Percentiles rank a stretch among this genome's conserved stretches.
These are phyloP conservation scores for Garrulus glandarius DNA, from an alignment of 2,797 vertebrate genomes.

Conservation along the genomic window DNA sequence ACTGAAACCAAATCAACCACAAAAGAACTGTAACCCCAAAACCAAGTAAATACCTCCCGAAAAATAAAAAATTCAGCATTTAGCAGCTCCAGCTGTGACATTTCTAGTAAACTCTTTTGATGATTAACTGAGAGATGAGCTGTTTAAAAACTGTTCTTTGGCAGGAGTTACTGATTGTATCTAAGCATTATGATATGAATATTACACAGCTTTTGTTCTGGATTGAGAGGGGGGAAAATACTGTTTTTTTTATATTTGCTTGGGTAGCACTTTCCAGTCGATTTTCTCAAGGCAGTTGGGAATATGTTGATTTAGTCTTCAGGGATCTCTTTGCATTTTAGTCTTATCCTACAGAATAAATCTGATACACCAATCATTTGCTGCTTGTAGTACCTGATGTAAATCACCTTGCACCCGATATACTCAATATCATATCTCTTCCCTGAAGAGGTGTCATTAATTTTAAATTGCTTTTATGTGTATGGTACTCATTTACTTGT, in stretches of 20 bases:
- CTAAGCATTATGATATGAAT: neutral
- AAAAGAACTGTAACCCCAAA: neutral
- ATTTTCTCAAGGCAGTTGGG: neutral
- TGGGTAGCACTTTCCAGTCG: neutral
- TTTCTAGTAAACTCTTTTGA: conserved; percentile 32
- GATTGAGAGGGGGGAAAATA: neutral
- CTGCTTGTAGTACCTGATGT: neutral
- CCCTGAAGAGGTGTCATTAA: neutral
- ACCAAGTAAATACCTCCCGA: neutral
- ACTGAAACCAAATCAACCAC: neutral
- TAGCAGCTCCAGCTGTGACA: neutral
- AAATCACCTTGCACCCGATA: neutral
- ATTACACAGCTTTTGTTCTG: neutral
- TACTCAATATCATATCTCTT: neutral
- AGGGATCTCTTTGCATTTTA: neutral
- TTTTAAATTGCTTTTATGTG: neutral
- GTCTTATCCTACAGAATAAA: neutral
- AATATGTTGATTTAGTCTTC: neutral
- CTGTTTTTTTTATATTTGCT: neutral
- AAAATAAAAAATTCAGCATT: neutral
- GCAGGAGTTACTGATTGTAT: neutral
- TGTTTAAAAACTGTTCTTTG: neutral
- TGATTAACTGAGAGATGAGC: neutral
- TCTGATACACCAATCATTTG: neutral
- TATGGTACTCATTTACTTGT: neutral